Percentiles rank a stretch among this genome's conserved stretches.
Evolutionary conservation across 2,888 invertebrate species (phyloP).

Genomic region (Orthosia gothica): DNA sequence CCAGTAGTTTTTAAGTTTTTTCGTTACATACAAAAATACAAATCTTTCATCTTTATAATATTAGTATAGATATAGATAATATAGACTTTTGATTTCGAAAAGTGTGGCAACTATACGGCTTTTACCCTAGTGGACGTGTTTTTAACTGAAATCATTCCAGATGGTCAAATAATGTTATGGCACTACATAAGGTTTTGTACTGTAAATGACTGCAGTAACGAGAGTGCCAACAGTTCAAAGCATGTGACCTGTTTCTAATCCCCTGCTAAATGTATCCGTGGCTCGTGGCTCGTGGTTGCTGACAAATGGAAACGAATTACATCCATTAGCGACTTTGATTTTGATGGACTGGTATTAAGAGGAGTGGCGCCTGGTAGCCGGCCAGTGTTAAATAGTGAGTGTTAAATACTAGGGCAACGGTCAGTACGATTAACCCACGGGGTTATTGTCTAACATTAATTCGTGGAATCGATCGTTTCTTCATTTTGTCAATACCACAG

Average conservation of each 20-base stretch:
- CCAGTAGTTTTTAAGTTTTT: too few species aligned
- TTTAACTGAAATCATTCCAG: not conserved
- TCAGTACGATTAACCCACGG: not conserved
- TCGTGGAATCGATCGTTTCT: too few species aligned
- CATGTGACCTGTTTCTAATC: not conserved
- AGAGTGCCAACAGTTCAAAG: slow-evolving; percentile 10
- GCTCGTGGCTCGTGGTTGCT: not conserved
- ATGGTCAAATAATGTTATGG: not conserved
- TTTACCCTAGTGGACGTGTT: not conserved
- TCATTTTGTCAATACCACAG: too few species aligned
- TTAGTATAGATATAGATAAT: too few species aligned
- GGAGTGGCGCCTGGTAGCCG: slow-evolving; percentile 6
- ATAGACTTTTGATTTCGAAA: too few species aligned
- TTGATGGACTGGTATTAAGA: slow-evolving; percentile 31
- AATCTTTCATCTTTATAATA: too few species aligned
- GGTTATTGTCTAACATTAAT: too few species aligned
- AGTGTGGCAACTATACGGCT: too few species aligned
- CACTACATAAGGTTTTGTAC: not conserved
- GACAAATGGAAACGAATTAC: slow-evolving; percentile 38
- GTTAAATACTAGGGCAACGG: slow-evolving; percentile 5
- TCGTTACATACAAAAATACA: too few species aligned
- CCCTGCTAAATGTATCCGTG: slow-evolving; percentile 10
- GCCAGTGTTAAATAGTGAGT: slow-evolving; percentile 3
- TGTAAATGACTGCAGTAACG: not conserved
- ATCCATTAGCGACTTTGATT: slow-evolving; percentile 33